Evolutionary conservation across 2,888 invertebrate genomes (phyloP), one percentile per base, ranked within the genome.

Genomic region (Chirona hameri): DNA sequence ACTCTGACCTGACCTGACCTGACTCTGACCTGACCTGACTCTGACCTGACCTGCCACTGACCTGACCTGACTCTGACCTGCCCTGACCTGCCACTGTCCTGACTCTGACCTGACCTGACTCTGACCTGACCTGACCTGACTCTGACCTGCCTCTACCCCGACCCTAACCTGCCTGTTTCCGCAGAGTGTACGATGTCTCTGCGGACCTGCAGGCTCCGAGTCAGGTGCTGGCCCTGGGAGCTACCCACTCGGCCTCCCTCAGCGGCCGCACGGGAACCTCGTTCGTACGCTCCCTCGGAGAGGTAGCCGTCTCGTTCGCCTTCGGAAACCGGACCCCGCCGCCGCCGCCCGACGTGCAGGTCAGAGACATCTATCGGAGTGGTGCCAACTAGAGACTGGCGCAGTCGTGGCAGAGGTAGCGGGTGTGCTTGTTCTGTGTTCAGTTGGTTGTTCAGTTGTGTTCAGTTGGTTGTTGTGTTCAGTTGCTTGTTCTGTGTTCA

Each of bases 261-360:
- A 21, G 76, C 21, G 9, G 39, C 21, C 21, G 76, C 21, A 21
- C 39, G 7, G 76, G 39, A 18, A 5, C 39, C 39, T 29, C 76
- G 21, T 76, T 76, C 39, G 76, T 76, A 7, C 21, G 76, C 76
- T 90, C 90, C 18, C 90, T 96, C 24, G 97, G 96, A 0, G 96
- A 97, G 86, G 92, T 92, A 0, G 94, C 94, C 0, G 93, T 96
- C n/a, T 94, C 95, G 88, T 96, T 97, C 89, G 95, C 96, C 86
- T 93, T 95, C 87, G 92, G 48, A 48, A 48, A 48, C 48, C 48
- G 92, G 0, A 91, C 91, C 0, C 82, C 91, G 89, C 83, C 86
- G 69, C 69, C 69, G 15, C 69, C 69, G 69, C 15, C 69, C 1
- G 69, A 69, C 0, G 69, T 3, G 5, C 24, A 60, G 60, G 60